Evolutionary conservation across 1,140 invertebrate species (phyloP).

Genomic region (Andricus grossulariae): DNA sequence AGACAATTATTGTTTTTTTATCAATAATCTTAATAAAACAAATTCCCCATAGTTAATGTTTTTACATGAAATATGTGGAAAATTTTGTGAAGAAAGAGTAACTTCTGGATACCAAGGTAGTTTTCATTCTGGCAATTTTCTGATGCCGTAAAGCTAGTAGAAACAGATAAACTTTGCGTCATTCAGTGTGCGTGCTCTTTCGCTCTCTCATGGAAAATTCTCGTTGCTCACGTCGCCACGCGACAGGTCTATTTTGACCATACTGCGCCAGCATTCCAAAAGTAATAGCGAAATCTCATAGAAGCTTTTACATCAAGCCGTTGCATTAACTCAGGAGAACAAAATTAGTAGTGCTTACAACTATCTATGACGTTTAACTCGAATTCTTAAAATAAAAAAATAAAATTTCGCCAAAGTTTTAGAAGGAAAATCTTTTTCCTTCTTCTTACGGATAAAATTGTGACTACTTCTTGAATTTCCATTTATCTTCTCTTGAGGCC

Average conservation of each 20-base stretch:
- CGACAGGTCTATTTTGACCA: slow-evolving; percentile 59
- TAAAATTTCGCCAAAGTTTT: slow-evolving; percentile 43
- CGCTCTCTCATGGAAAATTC: slow-evolving; percentile 34
- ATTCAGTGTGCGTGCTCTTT: not conserved
- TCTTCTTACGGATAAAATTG: not conserved
- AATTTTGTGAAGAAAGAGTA: too few relatives aligned
- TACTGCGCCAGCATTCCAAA: slow-evolving; percentile 56
- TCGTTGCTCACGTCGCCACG: slow-evolving; percentile 54
- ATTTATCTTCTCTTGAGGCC: slow-evolving; percentile 19
- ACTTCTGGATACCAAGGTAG: too few relatives aligned
- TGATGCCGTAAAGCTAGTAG: not conserved
- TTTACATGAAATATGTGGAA: too few relatives aligned
- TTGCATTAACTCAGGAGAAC: slow-evolving; percentile 58
- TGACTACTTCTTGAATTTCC: not conserved
- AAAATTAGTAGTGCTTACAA: slow-evolving; percentile 59
- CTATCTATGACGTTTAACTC: slow-evolving; percentile 46
- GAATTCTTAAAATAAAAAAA: slow-evolving; percentile 42
- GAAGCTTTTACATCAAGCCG: slow-evolving; percentile 58
- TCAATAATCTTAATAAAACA: too few relatives aligned
- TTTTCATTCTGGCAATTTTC: not conserved
- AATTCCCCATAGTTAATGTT: too few relatives aligned
- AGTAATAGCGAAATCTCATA: slow-evolving; percentile 51
- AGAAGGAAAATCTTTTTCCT: slow-evolving; percentile 39
- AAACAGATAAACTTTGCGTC: slow-evolving; percentile 34
- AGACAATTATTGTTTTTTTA: too few relatives aligned